These are phyloP conservation scores for Cassiopea andromeda DNA, from an alignment of 30 jellyfish, hydroid and myxozoan genomes.

Conservation along the genomic window DNA sequence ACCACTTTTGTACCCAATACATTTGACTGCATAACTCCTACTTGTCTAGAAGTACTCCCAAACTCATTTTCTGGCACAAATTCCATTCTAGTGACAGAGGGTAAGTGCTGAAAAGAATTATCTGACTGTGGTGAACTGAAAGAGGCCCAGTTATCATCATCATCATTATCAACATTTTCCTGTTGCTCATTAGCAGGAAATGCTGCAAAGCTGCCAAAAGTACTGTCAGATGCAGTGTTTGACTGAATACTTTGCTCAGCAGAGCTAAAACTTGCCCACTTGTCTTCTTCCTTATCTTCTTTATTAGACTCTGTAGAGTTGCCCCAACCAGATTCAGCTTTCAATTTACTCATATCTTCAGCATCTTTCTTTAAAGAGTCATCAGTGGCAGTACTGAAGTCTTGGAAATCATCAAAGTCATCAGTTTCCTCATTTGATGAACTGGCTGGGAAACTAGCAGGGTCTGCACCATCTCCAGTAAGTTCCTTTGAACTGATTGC, in stretches of 20 bases:
- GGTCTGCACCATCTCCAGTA: neutral
- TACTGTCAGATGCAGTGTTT: neutral
- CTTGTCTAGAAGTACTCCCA: neutral
- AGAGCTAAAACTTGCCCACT: slow-evolving; percentile 23
- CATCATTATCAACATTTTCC: neutral
- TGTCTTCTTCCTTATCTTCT: neutral
- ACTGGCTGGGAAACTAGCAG: too few species aligned
- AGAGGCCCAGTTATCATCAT: slow-evolving; percentile 55
- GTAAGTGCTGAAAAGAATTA: neutral
- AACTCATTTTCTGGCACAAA: neutral
- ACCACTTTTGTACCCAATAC: neutral
- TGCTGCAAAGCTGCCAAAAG: slow-evolving; percentile 30
- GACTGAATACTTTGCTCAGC: neutral
- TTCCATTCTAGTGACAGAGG: neutral
- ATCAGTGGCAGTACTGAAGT: neutral
- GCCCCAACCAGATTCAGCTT: neutral
- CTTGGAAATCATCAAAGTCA: slow-evolving; percentile 21
- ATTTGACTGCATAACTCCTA: neutral
- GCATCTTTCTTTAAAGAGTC: neutral
- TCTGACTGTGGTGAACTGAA: slow-evolving; percentile 23
- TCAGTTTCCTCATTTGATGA: neutral
- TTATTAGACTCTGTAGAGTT: neutral
- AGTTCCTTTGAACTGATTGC: neutral
- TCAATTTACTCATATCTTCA: neutral
- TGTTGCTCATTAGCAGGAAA: neutral